Percentiles rank a stretch among this genome's conserved stretches.
Conservation (phyloP, 1,140 invertebrate genomes). For the Venturia canescens region DNA sequence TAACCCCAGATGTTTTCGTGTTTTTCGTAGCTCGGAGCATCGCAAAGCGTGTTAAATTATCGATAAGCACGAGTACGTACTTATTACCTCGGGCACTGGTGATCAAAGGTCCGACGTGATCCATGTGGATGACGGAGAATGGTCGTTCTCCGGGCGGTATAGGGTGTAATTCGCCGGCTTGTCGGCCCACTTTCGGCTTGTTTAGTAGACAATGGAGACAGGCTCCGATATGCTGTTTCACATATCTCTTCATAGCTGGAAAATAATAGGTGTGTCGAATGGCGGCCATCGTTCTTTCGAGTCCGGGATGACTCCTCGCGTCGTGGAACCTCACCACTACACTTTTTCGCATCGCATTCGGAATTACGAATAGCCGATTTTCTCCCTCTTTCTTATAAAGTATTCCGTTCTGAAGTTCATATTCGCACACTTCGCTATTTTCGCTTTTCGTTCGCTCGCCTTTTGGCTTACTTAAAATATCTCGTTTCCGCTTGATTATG, state of each 20-base stretch:
- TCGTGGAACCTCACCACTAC: conserved; percentile 43
- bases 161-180: conserved; percentile 51
- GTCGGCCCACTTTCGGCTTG: conserved; percentile 46
- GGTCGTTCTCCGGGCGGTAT: conserved; percentile 48
- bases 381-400: conserved; percentile 24
- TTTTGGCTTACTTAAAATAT: conserved; percentile 33
- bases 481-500: conserved; percentile 12
- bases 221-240: conserved; percentile 49
- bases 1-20: conserved; percentile 2
- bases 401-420: conserved; percentile 34
- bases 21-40: neutral
- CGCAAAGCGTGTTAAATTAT: conserved; percentile 4
- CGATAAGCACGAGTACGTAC: conserved; percentile 14
- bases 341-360: conserved; percentile 22
- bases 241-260: conserved; percentile 20
- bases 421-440: conserved; percentile 36
- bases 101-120: neutral
- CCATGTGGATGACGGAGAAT: conserved; percentile 29
- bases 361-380: conserved; percentile 30
- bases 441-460: conserved; percentile 16
- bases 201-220: conserved; percentile 55
- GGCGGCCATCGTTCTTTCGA: conserved; percentile 24
- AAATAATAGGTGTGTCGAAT: conserved; percentile 35
- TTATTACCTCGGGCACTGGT: conserved; percentile 34
- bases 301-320: conserved; percentile 34